Conservation (phyloP, 1,140 invertebrate species). For the Aricia agestis region DNA sequence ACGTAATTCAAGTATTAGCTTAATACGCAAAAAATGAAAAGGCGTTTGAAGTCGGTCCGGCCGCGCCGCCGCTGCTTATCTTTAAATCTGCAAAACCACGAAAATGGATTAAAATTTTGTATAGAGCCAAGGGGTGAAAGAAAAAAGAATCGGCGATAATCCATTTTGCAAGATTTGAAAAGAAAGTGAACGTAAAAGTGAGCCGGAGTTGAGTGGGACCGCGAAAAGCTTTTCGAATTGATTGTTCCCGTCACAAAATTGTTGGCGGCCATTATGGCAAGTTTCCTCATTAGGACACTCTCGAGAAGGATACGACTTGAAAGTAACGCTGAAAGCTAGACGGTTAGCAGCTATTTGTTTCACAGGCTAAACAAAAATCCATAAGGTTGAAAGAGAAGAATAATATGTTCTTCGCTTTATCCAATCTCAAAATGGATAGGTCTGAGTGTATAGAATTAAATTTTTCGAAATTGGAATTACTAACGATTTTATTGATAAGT, state of each 20-base stretch:
- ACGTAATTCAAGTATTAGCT: neutral
- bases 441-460: too few species aligned
- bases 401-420: too few species aligned
- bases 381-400: too few species aligned
- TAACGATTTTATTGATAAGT: too few species aligned
- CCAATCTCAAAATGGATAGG: too few species aligned
- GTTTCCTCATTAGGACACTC: neutral
- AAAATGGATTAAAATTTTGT: conserved; percentile 1
- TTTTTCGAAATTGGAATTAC: too few species aligned
- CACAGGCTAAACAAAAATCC: too few species aligned
- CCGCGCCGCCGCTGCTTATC: neutral
- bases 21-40: neutral
- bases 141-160: neutral
- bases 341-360: too few species aligned
- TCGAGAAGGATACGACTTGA: too few species aligned
- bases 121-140: neutral
- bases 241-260: neutral
- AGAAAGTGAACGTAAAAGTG: neutral
- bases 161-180: neutral
- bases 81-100: neutral
- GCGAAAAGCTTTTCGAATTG: neutral
- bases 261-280: neutral
- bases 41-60: too few species aligned
- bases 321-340: too few species aligned
- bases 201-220: neutral